Evolutionary conservation across 2,888 invertebrate genomes (phyloP), one percentile per base, ranked within the genome.

Genomic region (Andricus curvator): DNA sequence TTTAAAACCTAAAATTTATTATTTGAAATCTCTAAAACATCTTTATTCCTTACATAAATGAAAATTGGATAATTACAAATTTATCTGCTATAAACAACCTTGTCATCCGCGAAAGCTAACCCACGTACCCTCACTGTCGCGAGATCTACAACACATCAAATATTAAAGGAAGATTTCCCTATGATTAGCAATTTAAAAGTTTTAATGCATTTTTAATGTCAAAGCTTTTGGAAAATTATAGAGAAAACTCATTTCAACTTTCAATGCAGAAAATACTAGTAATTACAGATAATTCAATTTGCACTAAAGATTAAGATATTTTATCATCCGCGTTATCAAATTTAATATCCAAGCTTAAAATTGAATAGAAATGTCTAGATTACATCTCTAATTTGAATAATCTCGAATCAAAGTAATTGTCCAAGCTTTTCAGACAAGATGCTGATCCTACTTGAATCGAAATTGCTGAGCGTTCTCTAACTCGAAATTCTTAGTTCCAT

Each of bases 371-470:
- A 51, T n/a, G 20, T n/a, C 51, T n/a, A 8, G 51, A 51, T 51
- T 51, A 51, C 51, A 51, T 8, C 6, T 51, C 51, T 51, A 51
- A 51, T 51, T 51, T 51, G 51, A 51, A 51, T 51, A 51, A 51
- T 51, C n/a, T 51, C 8, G 56, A 56, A 56, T 56, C 56, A 56
- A 56, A 56, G 56, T n/a, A 56, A 56, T 56, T n/a, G n/a, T 56
- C 56, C 56, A n/a, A 56, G n/a, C 56, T 56, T 56, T n/a, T 29
- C 65, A 29, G 33, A 65, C 29, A 65, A 65, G 65, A 65, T 65
- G 65, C 65, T 65, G 65, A 65, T 65, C 33, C 29, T 65, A 29
- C 17, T 65, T 65, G 20, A 65, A 65, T 20, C 20, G 65, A 65
- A 65, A 65, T 65, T 65, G 65, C 65, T 65, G 33, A 65, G 33